phyloP scores from a whole-genome alignment of 2,113 vertebrate genomes.

The Pandion haliaetus region DNA sequence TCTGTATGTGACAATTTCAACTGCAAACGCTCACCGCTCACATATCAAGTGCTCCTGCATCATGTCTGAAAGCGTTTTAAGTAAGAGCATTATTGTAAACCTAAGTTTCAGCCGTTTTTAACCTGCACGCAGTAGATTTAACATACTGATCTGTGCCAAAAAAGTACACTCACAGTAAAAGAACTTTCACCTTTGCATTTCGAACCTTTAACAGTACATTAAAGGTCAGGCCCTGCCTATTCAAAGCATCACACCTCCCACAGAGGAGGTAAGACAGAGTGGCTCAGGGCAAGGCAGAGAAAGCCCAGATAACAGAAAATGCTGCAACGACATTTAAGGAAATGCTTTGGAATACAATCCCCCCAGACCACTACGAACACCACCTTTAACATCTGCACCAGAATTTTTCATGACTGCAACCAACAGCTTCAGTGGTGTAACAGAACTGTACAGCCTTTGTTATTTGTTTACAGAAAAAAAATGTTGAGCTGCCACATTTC shows the following conservation, averaged over 20 bases:
- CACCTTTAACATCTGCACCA: background rate
- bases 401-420: background rate
- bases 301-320: accelerated
- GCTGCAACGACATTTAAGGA: background rate
- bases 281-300: background rate
- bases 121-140: background rate
- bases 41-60: accelerated
- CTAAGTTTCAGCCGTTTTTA: background rate
- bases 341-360: background rate
- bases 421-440: background rate
- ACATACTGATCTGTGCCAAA: background rate
- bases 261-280: background rate
- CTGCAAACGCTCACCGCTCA: accelerated
- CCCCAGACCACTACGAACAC: background rate
- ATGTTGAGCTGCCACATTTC: background rate
- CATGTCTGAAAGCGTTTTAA: background rate
- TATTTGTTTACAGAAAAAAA: background rate
- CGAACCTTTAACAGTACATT: background rate
- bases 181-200: background rate
- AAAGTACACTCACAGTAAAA: background rate
- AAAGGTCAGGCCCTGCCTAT: background rate
- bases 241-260: background rate
- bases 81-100: background rate
- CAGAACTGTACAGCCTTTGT: background rate
- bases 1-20: background rate